Base-by-base conservation (phyloP, 2,888 invertebrate genomes). In the Altica lythri region DNA sequence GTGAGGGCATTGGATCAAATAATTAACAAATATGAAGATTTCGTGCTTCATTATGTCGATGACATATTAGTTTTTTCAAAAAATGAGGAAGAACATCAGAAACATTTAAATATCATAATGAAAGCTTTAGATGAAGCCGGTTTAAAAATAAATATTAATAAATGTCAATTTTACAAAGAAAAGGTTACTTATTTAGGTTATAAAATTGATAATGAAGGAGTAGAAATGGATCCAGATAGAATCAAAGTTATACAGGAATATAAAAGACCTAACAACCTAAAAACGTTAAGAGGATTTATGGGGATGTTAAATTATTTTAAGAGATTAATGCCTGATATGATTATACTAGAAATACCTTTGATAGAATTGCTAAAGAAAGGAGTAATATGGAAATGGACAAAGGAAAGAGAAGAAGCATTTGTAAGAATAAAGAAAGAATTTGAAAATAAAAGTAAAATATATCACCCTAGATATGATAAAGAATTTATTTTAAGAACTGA, bases 281-380 rank as follows among this genome's bases (percentile, higher is more conserved):
- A 66, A 18, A 55, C 60, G 12, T 50, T 70, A 1, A 59, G 68
- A 6, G 67, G 68, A 37, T 71, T 73, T 59, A 12, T 71, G 2
- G 68, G 71, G 2, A 46, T 45, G 1, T 18, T 52, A 12, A 43
- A 51, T 37, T 51, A 51, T 44, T 51, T 43, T 29, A 38, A 51
- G 5, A 43, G 35, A 29, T 30, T 17, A 4, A 19, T 48, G n/a
- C 37, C n/a, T n/a, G n/a, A n/a, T n/a, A n/a, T n/a, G n/a, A n/a
- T n/a, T n/a, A n/a, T n/a, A n/a, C n/a, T n/a, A n/a, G n/a, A n/a
- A n/a, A n/a, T n/a, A n/a, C n/a, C 37, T 4, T 37, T 37, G 5
- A 14, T 44, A 12, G 44, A 34, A 12, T 14, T 44, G 2, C 12
- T 30, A 6, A 51, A 29, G 12, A 44, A 51, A n/a, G n/a, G n/a